These are phyloP conservation scores for Ceratotherium simum DNA, from an alignment of 2,113 vertebrate genomes.

Conservation along the genomic window DNA sequence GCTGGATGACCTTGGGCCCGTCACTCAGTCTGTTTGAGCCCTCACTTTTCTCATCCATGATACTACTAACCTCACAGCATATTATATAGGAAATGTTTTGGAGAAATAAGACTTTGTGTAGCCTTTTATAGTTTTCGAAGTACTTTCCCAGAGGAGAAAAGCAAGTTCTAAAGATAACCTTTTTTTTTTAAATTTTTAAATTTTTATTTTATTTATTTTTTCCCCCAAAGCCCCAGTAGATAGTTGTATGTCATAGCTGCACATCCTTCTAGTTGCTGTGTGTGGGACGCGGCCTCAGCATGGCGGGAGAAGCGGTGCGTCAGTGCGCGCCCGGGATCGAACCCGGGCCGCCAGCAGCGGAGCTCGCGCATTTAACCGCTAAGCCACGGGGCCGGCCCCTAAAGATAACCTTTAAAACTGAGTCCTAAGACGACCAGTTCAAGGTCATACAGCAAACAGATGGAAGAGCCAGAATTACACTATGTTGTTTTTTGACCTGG, in stretches of 20 bases:
- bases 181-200: too few relatives aligned
- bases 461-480: neutral
- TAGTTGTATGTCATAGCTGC: too few relatives aligned
- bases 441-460: neutral
- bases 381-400: too few relatives aligned
- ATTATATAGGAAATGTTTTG: neutral
- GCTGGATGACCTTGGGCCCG: neutral
- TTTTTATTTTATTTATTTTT: too few relatives aligned
- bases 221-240: too few relatives aligned
- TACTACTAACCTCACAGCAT: neutral
- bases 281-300: too few relatives aligned
- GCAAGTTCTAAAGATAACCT: neutral
- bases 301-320: too few relatives aligned
- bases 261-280: too few relatives aligned
- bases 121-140: conserved; percentile 6
- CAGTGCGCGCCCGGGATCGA: too few relatives aligned
- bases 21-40: neutral
- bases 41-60: neutral
- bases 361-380: too few relatives aligned
- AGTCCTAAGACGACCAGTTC: neutral
- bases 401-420: neutral
- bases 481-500: conserved; percentile 15
- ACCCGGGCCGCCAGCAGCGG: too few relatives aligned
- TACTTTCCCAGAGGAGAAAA: conserved; percentile 27
- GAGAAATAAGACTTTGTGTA: conserved; percentile 14